A percentile compares a stretch with the other conserved stretches of the same genome.
Conservation (phyloP, 2,113 vertebrate species). For the Xenopus laevis region DNA sequence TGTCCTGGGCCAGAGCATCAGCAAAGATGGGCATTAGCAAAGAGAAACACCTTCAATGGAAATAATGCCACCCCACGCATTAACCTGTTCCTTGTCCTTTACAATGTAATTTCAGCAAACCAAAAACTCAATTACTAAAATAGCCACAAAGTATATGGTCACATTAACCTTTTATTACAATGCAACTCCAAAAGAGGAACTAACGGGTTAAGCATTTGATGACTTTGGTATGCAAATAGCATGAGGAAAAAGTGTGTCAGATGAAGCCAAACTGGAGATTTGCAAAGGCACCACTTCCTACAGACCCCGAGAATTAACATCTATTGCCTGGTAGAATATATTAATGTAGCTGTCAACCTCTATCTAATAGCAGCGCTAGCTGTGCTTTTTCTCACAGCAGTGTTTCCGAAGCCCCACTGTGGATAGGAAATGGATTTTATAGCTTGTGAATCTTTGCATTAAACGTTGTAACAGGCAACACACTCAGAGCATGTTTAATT, state of each 20-base stretch:
- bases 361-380: conserved; percentile 10
- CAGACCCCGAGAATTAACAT: conserved; percentile 40
- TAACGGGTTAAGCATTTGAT: neutral
- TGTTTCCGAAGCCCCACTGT: conserved; percentile 39
- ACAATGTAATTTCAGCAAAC: too few species aligned
- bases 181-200: too few species aligned
- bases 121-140: too few species aligned
- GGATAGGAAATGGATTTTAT: conserved; percentile 43
- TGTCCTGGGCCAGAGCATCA: too few species aligned
- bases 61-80: too few species aligned
- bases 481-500: neutral
- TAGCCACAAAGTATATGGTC: too few species aligned
- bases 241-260: conserved; percentile 5
- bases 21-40: too few species aligned
- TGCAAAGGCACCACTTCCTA: conserved; percentile 13
- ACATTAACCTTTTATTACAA: too few species aligned
- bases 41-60: too few species aligned
- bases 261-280: conserved; percentile 29
- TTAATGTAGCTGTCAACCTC: conserved; percentile 35
- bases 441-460: conserved; percentile 40
- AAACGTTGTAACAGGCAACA: conserved; percentile 33
- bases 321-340: conserved; percentile 37
- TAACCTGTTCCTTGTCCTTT: too few species aligned
- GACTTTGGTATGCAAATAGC: neutral
- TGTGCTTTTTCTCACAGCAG: conserved; percentile 37